A percentile compares a stretch with the other conserved stretches of the same genome.
These are phyloP conservation scores for Passer domesticus DNA, from an alignment of 2,113 vertebrate species.

Conservation along the genomic window DNA sequence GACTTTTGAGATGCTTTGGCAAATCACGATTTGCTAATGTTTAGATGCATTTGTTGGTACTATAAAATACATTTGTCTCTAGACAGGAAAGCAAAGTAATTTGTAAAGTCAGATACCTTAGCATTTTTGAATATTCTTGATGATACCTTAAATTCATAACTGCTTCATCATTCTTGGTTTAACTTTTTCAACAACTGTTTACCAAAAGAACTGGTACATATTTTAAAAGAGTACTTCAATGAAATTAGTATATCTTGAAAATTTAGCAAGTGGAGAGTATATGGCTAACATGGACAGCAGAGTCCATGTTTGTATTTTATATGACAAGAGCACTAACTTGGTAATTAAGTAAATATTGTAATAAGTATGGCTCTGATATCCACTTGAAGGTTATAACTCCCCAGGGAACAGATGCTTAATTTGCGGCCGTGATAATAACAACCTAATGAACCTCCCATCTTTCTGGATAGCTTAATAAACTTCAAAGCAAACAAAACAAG, in stretches of 20 bases:
- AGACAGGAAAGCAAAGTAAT: neutral
- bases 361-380: slow-evolving; percentile 83
- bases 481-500: slow-evolving; percentile 92
- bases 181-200: neutral
- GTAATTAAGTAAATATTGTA: slow-evolving; percentile 89
- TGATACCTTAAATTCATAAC: neutral
- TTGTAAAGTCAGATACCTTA: neutral
- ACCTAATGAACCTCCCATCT: slow-evolving; percentile 86
- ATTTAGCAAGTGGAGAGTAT: neutral
- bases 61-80: neutral
- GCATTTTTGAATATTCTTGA: neutral
- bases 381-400: slow-evolving; percentile 81
- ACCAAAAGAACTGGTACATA: neutral
- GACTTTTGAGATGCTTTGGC: neutral
- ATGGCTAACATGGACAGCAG: neutral
- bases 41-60: neutral
- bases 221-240: neutral
- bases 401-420: slow-evolving; percentile 89
- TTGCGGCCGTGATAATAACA: slow-evolving; percentile 87
- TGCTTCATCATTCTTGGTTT: neutral
- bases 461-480: slow-evolving; percentile 84
- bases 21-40: neutral
- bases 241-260: neutral
- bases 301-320: slow-evolving; percentile 54
- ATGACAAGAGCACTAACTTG: slow-evolving; percentile 62